Base-by-base conservation (phyloP, 1,140 invertebrate species). In the Papilio glaucus region DNA sequence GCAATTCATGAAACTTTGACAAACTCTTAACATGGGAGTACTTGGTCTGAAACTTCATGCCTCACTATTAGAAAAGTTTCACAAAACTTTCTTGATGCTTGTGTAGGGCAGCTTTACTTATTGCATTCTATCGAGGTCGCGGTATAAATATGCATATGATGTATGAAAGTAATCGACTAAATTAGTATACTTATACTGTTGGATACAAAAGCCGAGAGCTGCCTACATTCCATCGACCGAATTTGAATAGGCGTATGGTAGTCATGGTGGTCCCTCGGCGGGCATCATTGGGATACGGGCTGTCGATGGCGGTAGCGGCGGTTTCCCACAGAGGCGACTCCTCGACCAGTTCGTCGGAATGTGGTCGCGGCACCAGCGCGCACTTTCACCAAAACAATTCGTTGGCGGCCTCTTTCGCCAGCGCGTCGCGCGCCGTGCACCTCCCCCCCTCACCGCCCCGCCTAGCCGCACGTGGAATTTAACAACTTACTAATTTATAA, bases 311-410 rank as follows among this genome's bases (percentile, higher is more conserved):
- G 80, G 79, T 82, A 87, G 80, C 84, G 84, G 87, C 85, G 18
- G 82, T 83, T 92, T 92, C 90, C 90, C 90, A 92, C 88, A 91
- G 87, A 85, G 81, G 81, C 88, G 84, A 83, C 85, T 82, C 83
- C 83, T 85, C 89, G 90, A 92, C 90, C 90, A 92, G 90, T 92
- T 90, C 89, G 77, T 88, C 75, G 90, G 90, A 92, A 92, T 92
- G 90, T 92, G 90, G 90, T 91, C 89, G 86, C 87, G 87, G 87
- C 90, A 91, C 86, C 86, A 88, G 85, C 83, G 83, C 89, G 89
- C 85, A 92, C 90, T 92, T 92, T 92, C 89, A 92, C 89, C 90
- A 92, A 92, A 92, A 92, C 90, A 92, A 92, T 91, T 92, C 90
- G 90, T 91, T 89, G 87, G 87, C 86, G 86, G 87, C 85, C 88